Evolutionary conservation across 1,140 invertebrate species (phyloP), one percentile per base, ranked within the genome.

Genomic region (Drosophila triauraria): DNA sequence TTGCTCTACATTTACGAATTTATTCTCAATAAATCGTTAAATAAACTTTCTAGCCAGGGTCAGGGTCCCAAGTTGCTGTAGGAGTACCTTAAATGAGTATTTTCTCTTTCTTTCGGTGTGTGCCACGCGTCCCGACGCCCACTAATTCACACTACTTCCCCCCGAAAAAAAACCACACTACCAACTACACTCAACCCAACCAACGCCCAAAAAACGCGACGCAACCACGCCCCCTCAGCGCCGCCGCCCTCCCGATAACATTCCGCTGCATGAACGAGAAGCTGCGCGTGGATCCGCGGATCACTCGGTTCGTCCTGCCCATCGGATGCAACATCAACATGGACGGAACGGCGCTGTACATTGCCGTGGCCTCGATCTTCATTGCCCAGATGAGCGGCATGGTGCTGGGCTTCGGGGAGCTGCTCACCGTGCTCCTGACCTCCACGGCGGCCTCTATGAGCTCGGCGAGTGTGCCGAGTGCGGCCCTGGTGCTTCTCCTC

Each of bases 251-350:
- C 50, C 98, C 98, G 46, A 95, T 99, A 50, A 99, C 98, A 48
- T 98, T 99, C 93, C 95, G 96, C 51, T 97, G 97, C 92, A 96
- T 99, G 95, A 98, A 99, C 93, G 97, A 98, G 78, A 98, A 98
- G 75, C 94, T 98, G 54, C 95, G 96, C 75, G 95, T 99, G 63
- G 98, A 99, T 94, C 95, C 96, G 35, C 95, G 98, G 56, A 97
- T 99, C 51, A 98, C 98, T 1, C 95, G 97, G 61, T 98, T 98
- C 93, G 96, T 98, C 15, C 93, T 99, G 7, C 98, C 98, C 1
- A 97, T 98, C 74, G 97, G 97, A 23, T 97, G 97, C 85, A 98
- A 98, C 75, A 96, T 98, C 78, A 99, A 99, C 93, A 98, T 98
- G 96, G 97, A 99, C 90, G 98, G 98, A 12, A 99, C 98, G 1